phyloP scores from a whole-genome alignment of 1,140 invertebrate genomes.

The Lethrus apterus region DNA sequence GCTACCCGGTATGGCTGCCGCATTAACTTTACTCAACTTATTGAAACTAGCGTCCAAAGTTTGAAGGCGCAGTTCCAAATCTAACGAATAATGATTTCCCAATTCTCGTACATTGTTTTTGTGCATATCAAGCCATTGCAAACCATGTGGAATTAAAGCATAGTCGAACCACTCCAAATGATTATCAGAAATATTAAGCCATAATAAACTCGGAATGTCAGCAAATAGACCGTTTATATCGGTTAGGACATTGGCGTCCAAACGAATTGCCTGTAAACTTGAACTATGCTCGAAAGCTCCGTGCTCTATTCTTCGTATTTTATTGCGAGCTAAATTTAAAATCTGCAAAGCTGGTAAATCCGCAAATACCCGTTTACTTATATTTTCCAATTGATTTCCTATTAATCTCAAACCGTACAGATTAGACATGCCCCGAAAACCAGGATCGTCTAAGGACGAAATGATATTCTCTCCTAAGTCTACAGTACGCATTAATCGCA shows the following conservation, averaged over 20 bases:
- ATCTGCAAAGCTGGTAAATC: constrained; percentile 76
- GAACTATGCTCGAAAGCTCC: constrained; percentile 73
- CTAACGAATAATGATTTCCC: constrained; percentile 65
- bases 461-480: constrained; percentile 82
- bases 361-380: constrained; percentile 73
- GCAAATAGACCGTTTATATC: constrained; percentile 81
- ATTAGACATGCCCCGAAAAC: constrained; percentile 72
- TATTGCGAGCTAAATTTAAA: constrained; percentile 82
- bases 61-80: constrained; percentile 61
- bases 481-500: constrained; percentile 67
- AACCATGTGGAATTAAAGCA: constrained; percentile 66
- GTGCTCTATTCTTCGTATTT: constrained; percentile 68
- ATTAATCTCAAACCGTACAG: constrained; percentile 76
- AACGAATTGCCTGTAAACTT: constrained; percentile 73
- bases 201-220: constrained; percentile 72
- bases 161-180: constrained; percentile 87
- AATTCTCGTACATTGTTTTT: constrained; percentile 79
- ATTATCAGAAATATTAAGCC: constrained; percentile 90
- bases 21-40: constrained; percentile 62
- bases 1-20: constrained; percentile 64
- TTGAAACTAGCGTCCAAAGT: constrained; percentile 79
- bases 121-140: constrained; percentile 87
- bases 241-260: constrained; percentile 78
- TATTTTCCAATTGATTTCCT: constrained; percentile 80
- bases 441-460: constrained; percentile 64